Base-by-base conservation (phyloP, 2,113 vertebrate genomes). In the Danio rerio region DNA sequence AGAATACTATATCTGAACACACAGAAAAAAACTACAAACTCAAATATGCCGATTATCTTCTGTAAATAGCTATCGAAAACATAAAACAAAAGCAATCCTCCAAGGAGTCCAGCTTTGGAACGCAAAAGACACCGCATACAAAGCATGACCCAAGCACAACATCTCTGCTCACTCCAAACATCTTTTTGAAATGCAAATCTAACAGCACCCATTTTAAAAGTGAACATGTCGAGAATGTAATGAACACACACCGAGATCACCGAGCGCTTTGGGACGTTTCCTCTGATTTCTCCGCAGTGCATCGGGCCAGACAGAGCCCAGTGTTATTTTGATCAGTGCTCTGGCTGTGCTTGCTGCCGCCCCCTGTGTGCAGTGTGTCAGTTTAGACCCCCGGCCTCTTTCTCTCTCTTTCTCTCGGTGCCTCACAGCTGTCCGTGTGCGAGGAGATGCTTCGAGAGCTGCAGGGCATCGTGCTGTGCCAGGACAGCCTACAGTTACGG, bases 361-460 rank as follows among this genome's bases (percentile, higher is more conserved):
- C 74, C 74, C 59, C 18, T 40, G 75, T 63, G 87, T 85, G 89
- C 88, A 88, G 87, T 90, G 87, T 90, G 87, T 91, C 90, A 92
- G 90, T 91, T 84, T 92, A 88, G 82, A 86, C 81, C 85, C 84
- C 82, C 84, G 86, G 47, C 85, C 89, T 89, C 84, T 89, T 21
- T 82, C 56, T 81, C 70, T 89, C 10, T 94, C 81, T 90, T 84
- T 90, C 76, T 81, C 7, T 62, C 13, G 80, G 74, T 53, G 9
- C 45, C 70, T 83, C 71, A 83, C 92, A 98, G 96, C 94, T 97
- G 91, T 97, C 97, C 5, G 92, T 96, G 87, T 99, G 98, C 84
- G 97, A 97, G 88, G 97, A 99, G 92, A 99, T 99, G 98, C 91
- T 96, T 85, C 94, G 94, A 0, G 97, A 99, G 92, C 92, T 99